These are phyloP conservation scores for Gobiocypris rarus DNA, from an alignment of 2,113 vertebrate genomes.

Conservation along the genomic window DNA sequence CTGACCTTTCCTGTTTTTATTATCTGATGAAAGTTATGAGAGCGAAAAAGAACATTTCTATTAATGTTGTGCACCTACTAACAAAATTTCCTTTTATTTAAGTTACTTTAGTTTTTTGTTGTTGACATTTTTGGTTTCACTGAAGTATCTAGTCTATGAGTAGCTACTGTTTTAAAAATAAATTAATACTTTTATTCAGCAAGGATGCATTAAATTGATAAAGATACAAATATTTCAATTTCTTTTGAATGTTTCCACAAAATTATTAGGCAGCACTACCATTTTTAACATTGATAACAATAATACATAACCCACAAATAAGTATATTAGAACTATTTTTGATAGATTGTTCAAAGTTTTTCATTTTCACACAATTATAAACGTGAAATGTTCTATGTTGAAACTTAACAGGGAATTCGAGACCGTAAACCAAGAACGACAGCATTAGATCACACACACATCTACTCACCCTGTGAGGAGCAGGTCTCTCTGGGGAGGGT, in stretches of 20 bases:
- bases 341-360: not conserved
- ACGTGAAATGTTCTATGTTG: too few relatives aligned
- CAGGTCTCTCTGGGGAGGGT: conserved; percentile 93
- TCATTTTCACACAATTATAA: not conserved
- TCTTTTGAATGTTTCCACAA: not conserved
- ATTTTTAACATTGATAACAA: not conserved
- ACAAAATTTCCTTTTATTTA: not conserved
- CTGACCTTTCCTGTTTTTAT: not conserved
- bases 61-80: too few relatives aligned
- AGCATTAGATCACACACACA: not conserved
- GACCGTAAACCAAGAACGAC: not conserved
- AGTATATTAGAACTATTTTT: not conserved
- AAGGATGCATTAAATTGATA: too few relatives aligned
- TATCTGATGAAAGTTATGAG: not conserved
- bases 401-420: not conserved
- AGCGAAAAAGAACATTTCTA: not conserved
- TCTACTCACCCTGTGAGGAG: conserved; percentile 91
- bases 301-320: not conserved
- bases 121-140: too few relatives aligned
- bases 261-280: not conserved
- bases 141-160: too few relatives aligned
- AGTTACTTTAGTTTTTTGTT: not conserved
- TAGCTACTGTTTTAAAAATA: too few relatives aligned
- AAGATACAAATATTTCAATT: too few relatives aligned
- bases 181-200: too few relatives aligned